Evolutionary conservation across 1,140 invertebrate genomes (phyloP).

Genomic region (Triops cancriformis): DNA sequence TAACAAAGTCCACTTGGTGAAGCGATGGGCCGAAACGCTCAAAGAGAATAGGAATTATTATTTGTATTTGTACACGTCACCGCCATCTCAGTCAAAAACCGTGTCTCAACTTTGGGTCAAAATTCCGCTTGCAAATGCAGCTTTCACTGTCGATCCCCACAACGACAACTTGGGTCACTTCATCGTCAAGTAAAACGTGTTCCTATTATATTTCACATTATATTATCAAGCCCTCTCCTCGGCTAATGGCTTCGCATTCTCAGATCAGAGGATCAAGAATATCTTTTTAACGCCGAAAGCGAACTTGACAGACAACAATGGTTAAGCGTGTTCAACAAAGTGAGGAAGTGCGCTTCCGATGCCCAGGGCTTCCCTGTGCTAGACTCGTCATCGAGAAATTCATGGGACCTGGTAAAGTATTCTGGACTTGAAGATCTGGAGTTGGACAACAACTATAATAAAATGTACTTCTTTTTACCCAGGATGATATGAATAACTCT

Average conservation of each 20-base stretch:
- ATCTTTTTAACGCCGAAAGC: background rate
- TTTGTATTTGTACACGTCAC: background rate
- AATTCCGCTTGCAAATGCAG: background rate
- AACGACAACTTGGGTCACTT: background rate
- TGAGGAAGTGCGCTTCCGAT: background rate
- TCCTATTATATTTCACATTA: background rate
- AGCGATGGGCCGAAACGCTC: background rate
- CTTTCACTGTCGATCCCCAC: background rate
- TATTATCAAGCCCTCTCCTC: background rate
- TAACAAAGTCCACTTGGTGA: background rate
- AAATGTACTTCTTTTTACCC: no score
- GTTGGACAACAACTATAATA: no score
- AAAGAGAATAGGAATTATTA: background rate
- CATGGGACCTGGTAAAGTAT: background rate
- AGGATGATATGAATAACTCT: background rate
- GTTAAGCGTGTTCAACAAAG: background rate
- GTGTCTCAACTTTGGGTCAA: background rate
- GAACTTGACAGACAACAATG: background rate
- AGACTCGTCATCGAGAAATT: background rate
- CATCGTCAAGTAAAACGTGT: background rate
- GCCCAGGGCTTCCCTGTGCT: background rate
- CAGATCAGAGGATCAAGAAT: background rate
- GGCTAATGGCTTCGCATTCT: background rate
- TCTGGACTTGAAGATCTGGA: no score
- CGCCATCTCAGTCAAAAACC: background rate